phyloP scores from a whole-genome alignment of 2,113 vertebrate genomes.

The Lipophrys pholis region DNA sequence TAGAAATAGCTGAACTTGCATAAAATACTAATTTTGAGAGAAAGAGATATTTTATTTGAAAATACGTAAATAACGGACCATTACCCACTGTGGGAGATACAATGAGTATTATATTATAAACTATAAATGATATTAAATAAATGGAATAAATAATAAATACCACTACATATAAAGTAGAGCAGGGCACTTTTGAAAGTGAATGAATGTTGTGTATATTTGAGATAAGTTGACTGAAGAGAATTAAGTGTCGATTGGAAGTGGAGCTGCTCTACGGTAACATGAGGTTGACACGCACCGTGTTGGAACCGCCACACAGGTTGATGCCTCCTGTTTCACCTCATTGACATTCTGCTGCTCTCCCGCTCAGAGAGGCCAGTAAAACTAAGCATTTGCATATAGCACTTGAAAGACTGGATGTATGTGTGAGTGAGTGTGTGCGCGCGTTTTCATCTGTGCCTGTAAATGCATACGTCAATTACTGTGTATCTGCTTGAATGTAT shows the following conservation, averaged over 20 bases:
- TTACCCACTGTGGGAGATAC: too few relatives aligned
- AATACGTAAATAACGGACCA: too few relatives aligned
- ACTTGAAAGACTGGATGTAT: constrained; percentile 17
- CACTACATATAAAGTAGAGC: neutral
- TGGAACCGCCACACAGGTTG: constrained; percentile 35
- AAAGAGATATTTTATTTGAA: too few relatives aligned
- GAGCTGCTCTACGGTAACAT: constrained; percentile 35
- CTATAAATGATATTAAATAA: neutral
- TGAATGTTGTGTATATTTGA: neutral
- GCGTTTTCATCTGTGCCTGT: constrained; percentile 1
- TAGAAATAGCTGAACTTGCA: too few relatives aligned
- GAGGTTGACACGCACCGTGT: constrained; percentile 6
- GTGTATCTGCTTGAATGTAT: neutral
- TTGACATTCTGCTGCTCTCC: constrained; percentile 66
- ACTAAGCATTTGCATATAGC: constrained; percentile 61
- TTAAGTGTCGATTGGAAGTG: constrained; percentile 21
- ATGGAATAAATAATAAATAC: neutral
- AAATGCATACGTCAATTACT: neutral
- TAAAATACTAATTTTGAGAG: too few relatives aligned
- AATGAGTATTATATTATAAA: too few relatives aligned
- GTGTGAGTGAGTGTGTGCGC: neutral
- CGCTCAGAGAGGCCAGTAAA: constrained; percentile 46
- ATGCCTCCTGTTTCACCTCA: constrained; percentile 57
- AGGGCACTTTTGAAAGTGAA: neutral
- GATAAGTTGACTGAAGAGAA: neutral